Evolutionary conservation across 2,888 invertebrate genomes (phyloP), one percentile per base, ranked within the genome.

Genomic region (Trilocha varians): DNA sequence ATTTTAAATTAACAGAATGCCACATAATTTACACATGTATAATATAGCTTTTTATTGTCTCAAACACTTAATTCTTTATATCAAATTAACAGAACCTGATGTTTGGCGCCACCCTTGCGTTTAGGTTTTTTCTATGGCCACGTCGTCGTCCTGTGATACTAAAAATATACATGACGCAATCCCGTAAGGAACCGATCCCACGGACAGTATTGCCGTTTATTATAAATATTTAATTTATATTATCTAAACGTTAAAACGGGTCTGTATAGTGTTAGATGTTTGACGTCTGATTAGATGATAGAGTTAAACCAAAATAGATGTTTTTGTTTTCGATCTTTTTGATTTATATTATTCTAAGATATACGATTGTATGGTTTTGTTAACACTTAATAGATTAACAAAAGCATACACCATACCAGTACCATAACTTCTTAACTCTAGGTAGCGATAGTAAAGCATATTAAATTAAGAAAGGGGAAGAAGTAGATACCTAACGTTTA

Each of bases 91-190:
- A 59, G 56, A 62, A 58, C 53, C 53, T 57, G 57, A 68, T 57
- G 54, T 65, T 64, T 64, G 79, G 80, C 79, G 80, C 82, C 82
- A 78, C 72, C 77, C 74, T 72, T 66, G 61, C 59, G 25, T 25
- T 9, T 25, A 11, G 63, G 53, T 77, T 83, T 80, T 78, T 82
- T 83, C 71, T 69, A 50, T 45, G 52, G 70, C 57, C 71, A 65
- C 71, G 72, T 70, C 78, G 68, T 63, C 62, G 65, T 66, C 73
- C 62, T 70, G 68, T 54, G 54, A 48, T 46, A 59, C 80, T 82
- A 82, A 77, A 84, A 80, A 83, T 83, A 83, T 60, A 71, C 64
- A 60, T 84, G 84, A 83, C 77, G 82, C 66, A 74, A 76, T 41
- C 5, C 17, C 34, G 25, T 25, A 6, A 25, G 45, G 46, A 56